Evolutionary conservation across 2,888 invertebrate species (phyloP).

Genomic region (Bedellia somnulentella): DNA sequence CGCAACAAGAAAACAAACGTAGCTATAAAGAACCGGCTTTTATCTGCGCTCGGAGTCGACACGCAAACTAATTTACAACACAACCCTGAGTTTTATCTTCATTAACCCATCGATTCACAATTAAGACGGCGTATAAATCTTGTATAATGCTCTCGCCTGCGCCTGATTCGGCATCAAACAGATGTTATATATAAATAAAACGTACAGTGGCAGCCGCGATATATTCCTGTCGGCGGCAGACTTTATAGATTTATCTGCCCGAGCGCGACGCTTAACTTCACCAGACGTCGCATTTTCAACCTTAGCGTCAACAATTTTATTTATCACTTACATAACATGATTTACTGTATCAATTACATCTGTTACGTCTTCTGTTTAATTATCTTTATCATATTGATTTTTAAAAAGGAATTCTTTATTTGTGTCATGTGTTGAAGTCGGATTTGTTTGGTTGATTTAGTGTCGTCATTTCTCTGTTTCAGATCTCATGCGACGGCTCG

Average conservation of each 20-base stretch:
- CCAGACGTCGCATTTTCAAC: too few relatives aligned
- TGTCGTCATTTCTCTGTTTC: too few relatives aligned
- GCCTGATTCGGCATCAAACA: conserved; percentile 58
- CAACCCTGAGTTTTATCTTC: conserved; percentile 60
- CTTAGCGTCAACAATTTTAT: too few relatives aligned
- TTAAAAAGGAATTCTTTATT: too few relatives aligned
- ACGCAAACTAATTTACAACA: conserved; percentile 62
- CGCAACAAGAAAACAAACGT: conserved; percentile 57
- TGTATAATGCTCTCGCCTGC: conserved; percentile 48
- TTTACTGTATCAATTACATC: too few relatives aligned
- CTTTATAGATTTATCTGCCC: conserved; percentile 56
- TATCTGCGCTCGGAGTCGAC: conserved; percentile 58
- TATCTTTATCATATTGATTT: too few relatives aligned
- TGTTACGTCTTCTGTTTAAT: neutral
- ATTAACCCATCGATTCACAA: conserved; percentile 63
- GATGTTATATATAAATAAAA: conserved; percentile 61
- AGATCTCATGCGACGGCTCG: too few relatives aligned
- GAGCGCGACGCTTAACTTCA: conserved; percentile 28
- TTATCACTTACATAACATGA: too few relatives aligned
- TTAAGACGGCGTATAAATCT: conserved; percentile 62
- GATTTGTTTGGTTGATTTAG: too few relatives aligned
- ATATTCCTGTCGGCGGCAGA: conserved; percentile 60
- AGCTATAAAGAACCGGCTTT: conserved; percentile 59
- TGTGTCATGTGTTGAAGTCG: too few relatives aligned
- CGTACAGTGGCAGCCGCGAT: conserved; percentile 60